Evolutionary conservation across 2,888 invertebrate species (phyloP).

Genomic region (Yponomeuta plumbellus): DNA sequence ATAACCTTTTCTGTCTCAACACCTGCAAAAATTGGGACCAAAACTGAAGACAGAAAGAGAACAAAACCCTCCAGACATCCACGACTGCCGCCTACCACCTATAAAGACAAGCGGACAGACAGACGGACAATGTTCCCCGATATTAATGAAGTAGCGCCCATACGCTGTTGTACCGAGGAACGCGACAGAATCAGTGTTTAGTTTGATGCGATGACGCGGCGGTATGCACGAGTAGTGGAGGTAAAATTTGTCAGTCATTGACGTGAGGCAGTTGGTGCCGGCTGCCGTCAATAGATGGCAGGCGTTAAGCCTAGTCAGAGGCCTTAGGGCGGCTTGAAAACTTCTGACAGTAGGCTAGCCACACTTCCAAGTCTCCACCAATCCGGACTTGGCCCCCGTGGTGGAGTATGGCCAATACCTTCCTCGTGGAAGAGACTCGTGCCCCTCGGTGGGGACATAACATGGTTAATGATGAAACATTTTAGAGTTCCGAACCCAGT

Average conservation of each 20-base stretch:
- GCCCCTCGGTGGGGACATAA: too few species aligned
- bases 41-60: not conserved
- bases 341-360: too few species aligned
- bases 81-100: conserved; percentile 38
- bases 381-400: too few species aligned
- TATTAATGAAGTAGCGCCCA: conserved; percentile 20
- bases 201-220: conserved; percentile 10
- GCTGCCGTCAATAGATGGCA: too few species aligned
- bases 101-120: conserved; percentile 25
- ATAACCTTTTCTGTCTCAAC: not conserved
- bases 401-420: too few species aligned
- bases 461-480: too few species aligned
- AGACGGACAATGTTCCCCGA: conserved; percentile 19
- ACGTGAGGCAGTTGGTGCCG: too few species aligned
- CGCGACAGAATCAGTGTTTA: not conserved
- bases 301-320: too few species aligned
- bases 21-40: not conserved
- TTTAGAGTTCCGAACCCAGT: too few species aligned
- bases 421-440: too few species aligned
- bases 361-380: too few species aligned
- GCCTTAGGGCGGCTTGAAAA: too few species aligned
- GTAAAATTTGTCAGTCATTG: not conserved
- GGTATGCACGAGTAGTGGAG: not conserved
- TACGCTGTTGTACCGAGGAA: not conserved
- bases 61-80: conserved; percentile 24